These are phyloP conservation scores for Trachelus iudaicus DNA, from an alignment of 2,888 invertebrate species.

Conservation along the genomic window DNA sequence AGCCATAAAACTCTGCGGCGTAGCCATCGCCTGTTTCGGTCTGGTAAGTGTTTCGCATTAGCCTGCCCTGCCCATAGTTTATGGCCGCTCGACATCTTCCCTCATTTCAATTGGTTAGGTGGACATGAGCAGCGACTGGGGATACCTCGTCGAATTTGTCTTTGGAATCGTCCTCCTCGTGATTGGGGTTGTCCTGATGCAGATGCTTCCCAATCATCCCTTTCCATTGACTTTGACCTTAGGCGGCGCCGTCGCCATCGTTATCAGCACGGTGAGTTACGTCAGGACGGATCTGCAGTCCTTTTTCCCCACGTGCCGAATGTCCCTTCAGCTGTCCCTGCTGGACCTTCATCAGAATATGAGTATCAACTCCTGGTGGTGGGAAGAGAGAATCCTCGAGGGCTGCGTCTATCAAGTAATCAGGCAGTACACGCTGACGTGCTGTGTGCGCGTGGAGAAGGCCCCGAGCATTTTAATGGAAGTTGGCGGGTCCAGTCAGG, in stretches of 20 bases:
- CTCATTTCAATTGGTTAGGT: conserved; percentile 14
- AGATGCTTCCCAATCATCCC: too few relatives aligned
- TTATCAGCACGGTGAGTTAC: too few relatives aligned
- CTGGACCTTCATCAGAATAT: conserved; percentile 30
- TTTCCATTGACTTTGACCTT: too few relatives aligned
- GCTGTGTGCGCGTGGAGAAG: conserved; percentile 23
- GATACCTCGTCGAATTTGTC: conserved; percentile 23
- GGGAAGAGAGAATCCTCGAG: conserved; percentile 22
- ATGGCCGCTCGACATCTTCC: too few relatives aligned
- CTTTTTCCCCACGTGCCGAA: not conserved
- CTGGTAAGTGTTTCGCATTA: conserved; percentile 15
- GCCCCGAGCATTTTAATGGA: conserved; percentile 12
- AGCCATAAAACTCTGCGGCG: conserved; percentile 21
- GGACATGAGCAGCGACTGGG: conserved; percentile 26
- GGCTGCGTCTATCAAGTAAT: conserved; percentile 26
- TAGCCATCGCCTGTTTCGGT: conserved; percentile 16
- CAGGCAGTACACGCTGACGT: conserved; percentile 22
- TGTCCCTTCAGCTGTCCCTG: conserved; percentile 13
- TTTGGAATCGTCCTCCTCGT: conserved; percentile 21
- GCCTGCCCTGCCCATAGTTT: too few relatives aligned
- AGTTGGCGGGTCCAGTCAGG: conserved; percentile 4
- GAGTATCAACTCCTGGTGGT: conserved; percentile 26
- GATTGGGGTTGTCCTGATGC: conserved; percentile 5
- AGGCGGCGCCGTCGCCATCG: too few relatives aligned
- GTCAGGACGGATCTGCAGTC: not conserved